Conservation (phyloP, 2,888 invertebrate genomes). For the Eledone cirrhosa region DNA sequence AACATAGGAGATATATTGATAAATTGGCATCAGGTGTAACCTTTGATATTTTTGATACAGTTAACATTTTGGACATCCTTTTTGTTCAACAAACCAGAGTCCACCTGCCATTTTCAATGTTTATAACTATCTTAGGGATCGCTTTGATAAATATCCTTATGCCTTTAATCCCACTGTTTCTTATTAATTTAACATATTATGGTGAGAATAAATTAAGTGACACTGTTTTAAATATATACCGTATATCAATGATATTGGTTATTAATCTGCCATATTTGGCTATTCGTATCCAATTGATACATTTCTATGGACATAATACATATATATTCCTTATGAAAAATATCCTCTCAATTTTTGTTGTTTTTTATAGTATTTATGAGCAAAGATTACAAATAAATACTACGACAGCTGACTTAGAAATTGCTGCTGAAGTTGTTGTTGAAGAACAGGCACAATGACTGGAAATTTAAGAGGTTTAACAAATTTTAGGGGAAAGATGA, state of each 20-base stretch:
- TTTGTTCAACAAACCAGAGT: conserved; percentile 58
- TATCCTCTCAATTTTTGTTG: conserved; percentile 69
- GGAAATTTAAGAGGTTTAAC: too few species aligned
- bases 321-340: conserved; percentile 73
- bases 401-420: neutral
- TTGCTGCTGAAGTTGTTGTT: neutral
- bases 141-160: conserved; percentile 71
- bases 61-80: conserved; percentile 69
- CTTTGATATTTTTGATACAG: conserved; percentile 72
- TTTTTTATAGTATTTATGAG: conserved; percentile 60
- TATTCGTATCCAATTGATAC: conserved; percentile 71
- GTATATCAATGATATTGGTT: conserved; percentile 68
- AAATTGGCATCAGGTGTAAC: conserved; percentile 70
- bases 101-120: conserved; percentile 56
- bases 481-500: too few species aligned
- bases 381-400: conserved; percentile 30
- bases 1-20: conserved; percentile 69
- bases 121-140: conserved; percentile 69
- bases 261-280: conserved; percentile 71
- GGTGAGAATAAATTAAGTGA: conserved; percentile 56
- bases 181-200: conserved; percentile 69
- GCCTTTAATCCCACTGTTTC: conserved; percentile 71
- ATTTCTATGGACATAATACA: conserved; percentile 67
- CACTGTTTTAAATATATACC: conserved; percentile 62
- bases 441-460: too few species aligned